Conservation (phyloP, 1,140 invertebrate genomes). For the Nasonia vitripennis region DNA sequence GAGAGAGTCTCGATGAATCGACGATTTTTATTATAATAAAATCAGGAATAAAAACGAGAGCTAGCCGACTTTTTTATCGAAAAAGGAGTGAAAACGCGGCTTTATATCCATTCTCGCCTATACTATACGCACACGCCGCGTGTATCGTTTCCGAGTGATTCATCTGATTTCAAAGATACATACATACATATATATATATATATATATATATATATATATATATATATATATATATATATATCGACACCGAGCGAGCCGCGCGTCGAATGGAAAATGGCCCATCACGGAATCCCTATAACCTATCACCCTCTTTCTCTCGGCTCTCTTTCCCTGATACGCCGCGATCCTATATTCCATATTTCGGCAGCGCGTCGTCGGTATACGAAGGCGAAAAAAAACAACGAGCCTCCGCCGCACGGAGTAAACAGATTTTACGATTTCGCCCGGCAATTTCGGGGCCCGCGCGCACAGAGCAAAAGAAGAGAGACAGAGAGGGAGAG, state of each 20-base stretch:
- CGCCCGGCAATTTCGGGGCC: slow-evolving; percentile 19
- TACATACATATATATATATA: too few relatives aligned
- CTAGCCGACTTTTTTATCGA: too few relatives aligned
- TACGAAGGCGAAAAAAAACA: not conserved
- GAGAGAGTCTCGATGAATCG: too few relatives aligned
- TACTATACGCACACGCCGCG: too few relatives aligned
- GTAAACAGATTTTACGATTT: slow-evolving; percentile 50
- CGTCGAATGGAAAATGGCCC: not conserved
- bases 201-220: too few relatives aligned
- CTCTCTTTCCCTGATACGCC: not conserved
- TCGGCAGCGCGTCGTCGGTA: not conserved
- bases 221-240: too few relatives aligned
- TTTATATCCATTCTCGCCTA: too few relatives aligned
- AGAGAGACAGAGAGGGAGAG: slow-evolving; percentile 15
- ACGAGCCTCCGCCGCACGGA: slow-evolving; percentile 19
- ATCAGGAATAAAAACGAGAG: too few relatives aligned
- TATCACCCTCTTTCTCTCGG: not conserved
- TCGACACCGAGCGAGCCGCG: not conserved
- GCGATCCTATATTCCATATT: not conserved
- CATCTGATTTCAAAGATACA: not conserved
- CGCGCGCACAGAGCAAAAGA: not conserved
- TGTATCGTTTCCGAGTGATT: not conserved
- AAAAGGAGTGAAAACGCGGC: too few relatives aligned
- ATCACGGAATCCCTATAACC: not conserved
- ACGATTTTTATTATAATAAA: too few relatives aligned